Evolutionary conservation across 2,797 vertebrate genomes (phyloP).

Genomic region (Schizothorax lantsangensis): DNA sequence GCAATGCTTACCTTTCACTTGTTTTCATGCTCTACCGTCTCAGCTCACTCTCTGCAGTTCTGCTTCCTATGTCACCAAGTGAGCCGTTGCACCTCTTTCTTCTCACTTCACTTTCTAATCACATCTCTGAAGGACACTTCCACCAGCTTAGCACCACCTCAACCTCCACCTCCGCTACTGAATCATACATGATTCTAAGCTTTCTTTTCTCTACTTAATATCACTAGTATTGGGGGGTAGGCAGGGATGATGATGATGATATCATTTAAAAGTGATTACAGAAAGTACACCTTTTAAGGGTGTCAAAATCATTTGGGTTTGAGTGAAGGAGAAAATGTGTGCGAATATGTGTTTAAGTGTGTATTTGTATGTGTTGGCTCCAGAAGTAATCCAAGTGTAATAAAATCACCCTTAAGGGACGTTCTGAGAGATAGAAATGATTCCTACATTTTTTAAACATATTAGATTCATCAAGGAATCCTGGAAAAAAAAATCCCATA

Average conservation of each 20-base stretch:
- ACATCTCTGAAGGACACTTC: constrained; percentile 56
- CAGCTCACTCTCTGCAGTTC: constrained; percentile 34
- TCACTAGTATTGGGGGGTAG: constrained; percentile 56
- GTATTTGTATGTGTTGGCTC: neutral
- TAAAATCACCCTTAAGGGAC: neutral
- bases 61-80: constrained; percentile 56
- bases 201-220: constrained; percentile 59
- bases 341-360: neutral
- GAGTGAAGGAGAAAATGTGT: constrained; percentile 11
- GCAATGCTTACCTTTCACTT: constrained; percentile 21
- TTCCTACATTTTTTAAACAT: neutral
- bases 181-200: constrained; percentile 40
- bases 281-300: constrained; percentile 48
- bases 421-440: neutral
- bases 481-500: neutral
- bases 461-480: neutral
- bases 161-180: constrained; percentile 18
- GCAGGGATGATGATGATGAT: constrained; percentile 63
- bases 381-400: neutral
- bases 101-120: constrained; percentile 63
- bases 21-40: constrained; percentile 36
- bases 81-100: constrained; percentile 52
- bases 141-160: constrained; percentile 24
- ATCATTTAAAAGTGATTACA: constrained; percentile 62
- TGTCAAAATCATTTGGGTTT: constrained; percentile 18